Base-by-base conservation (phyloP, 2,113 vertebrate genomes). In the Psilopogon haemacephalus region DNA sequence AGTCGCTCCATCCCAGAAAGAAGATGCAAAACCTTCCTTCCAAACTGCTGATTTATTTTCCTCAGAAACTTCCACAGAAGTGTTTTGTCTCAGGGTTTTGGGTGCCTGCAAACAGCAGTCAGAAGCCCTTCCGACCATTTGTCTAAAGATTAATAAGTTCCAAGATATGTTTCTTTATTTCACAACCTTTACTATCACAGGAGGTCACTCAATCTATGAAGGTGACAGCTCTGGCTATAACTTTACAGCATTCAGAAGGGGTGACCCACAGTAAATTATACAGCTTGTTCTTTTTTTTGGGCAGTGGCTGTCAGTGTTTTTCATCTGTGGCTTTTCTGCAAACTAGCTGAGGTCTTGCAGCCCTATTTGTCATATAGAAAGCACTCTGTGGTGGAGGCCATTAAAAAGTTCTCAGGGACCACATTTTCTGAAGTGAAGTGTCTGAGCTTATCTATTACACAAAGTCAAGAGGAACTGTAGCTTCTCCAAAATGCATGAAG, bases 211-310 rank as follows among this genome's bases (percentile, higher is more conserved):
- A 83, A 38, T 92, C 82, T 74, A 44, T 38, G 93, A 70, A 76
- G 68, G 59, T 96, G 94, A 87, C 87, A 93, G 75, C 75, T 92
- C 68, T 67, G 54, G 68, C 73, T 89, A 85, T 55, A 94, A 89
- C 84, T 83, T 92, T 40, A 26, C 52, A 84, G 33, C 54, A 69
- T 79, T 79, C 82, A 72, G 44, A 90, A 84, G 42, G 59, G 62
- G 89, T 72, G 56, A 92, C 63, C 77, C 63, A 21, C 8, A 15
- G 60, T 76, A 89, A 89, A 80, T 92, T 89, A 87, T 52, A 58
- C n/a, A 74, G 26, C 56, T 78, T 75, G 65, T 38, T 74, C 69
- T 71, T 88, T 94, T 73, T 69, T 38, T n/a, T 24, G 5, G 46
- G 76, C 69, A 88, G 44, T 23, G 58, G 40, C 78, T 95, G 74